Evolutionary conservation across 2,113 vertebrate species (phyloP), one percentile per base, ranked within the genome.

Genomic region (Saccopteryx bilineata): DNA sequence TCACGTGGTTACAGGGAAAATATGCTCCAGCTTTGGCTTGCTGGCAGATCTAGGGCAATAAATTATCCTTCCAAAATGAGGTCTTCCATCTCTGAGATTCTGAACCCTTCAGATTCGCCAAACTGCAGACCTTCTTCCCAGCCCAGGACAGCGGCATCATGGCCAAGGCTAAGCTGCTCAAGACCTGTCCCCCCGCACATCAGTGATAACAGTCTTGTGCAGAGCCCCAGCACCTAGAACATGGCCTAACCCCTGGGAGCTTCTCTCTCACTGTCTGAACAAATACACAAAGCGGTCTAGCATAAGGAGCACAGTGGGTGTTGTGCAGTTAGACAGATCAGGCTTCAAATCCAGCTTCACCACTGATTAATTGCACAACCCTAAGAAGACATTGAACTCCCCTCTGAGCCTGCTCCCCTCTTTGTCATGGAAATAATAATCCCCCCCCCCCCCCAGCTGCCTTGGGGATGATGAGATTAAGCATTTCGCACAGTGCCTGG

Each of bases 51-150:
- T 19, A 72, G 61, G 69, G 87, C 46, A 66, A 33, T 2, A 61
- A 24, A 54, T 69, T 50, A 33, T 31, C 87, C 58, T 92, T 79
- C 79, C 39, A 74, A 91, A 88, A 82, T 24, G 65, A 95, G 90
- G 24, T n/a, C 91, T 90, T 88, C 72, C 46, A 46, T 74, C 85
- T 87, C n/a, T 56, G 90, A 96, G 88, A 54, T 18, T 46, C n/a
- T 13, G 63, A 85, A 61, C 15, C 17, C 39, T 88, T 56, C 23
- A 26, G 28, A 63, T 50, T n/a, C 52, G 60, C 54, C n/a, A 90
- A 86, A 56, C 48, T 19, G 23, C 17, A 63, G 78, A 39, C n/a
- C 33, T 75, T 76, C n/a, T n/a, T 83, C 33, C 33, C 54, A 21
- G 26, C 9, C n/a, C 7, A 66, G 60, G 92, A 39, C 0, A 76